Percentiles rank a stretch among this genome's conserved stretches.
These are phyloP conservation scores for Eupleurogrammus muticus DNA, from an alignment of 2,797 vertebrate species.

Conservation along the genomic window DNA sequence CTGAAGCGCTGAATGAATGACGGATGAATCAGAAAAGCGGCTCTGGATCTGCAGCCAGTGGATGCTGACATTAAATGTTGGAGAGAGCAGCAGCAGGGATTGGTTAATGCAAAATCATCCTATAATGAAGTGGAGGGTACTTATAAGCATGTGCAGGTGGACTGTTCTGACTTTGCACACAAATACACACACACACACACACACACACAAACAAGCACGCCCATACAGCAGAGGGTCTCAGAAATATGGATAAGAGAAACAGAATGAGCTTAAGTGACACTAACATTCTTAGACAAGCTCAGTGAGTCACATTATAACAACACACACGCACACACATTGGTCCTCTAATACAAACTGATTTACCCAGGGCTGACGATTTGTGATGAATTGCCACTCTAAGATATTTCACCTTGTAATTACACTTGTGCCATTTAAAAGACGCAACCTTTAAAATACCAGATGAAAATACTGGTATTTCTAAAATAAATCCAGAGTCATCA, in stretches of 20 bases:
- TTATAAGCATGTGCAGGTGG: slow-evolving; percentile 24
- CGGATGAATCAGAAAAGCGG: slow-evolving; percentile 30
- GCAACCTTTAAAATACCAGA: slow-evolving; percentile 56
- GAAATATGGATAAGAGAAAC: slow-evolving; percentile 34
- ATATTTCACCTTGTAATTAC: slow-evolving; percentile 64
- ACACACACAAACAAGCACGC: slow-evolving; percentile 7
- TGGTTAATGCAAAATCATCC: slow-evolving; percentile 28
- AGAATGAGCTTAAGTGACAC: slow-evolving; percentile 58
- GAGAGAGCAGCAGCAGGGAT: slow-evolving; percentile 22
- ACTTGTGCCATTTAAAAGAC: slow-evolving; percentile 51
- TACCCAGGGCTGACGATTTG: slow-evolving; percentile 33
- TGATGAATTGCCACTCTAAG: slow-evolving; percentile 55
- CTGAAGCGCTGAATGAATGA: slow-evolving; percentile 35
- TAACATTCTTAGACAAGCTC: slow-evolving; percentile 60
- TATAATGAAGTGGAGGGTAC: slow-evolving; percentile 22
- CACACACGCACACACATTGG: slow-evolving; percentile 1
- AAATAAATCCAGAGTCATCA: slow-evolving; percentile 68
- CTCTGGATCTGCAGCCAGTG: slow-evolving; percentile 45
- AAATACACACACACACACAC: slow-evolving; percentile 22
- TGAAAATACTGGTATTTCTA: slow-evolving; percentile 51
- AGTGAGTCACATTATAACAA: slow-evolving; percentile 45
- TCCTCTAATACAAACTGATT: slow-evolving; percentile 25
- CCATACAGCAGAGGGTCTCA: slow-evolving; percentile 9
- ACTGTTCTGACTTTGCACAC: slow-evolving; percentile 24
- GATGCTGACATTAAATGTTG: slow-evolving; percentile 24